A percentile compares a stretch with the other conserved stretches of the same genome.
Conservation (phyloP, 2,113 vertebrate genomes). For the Guaruba guarouba region DNA sequence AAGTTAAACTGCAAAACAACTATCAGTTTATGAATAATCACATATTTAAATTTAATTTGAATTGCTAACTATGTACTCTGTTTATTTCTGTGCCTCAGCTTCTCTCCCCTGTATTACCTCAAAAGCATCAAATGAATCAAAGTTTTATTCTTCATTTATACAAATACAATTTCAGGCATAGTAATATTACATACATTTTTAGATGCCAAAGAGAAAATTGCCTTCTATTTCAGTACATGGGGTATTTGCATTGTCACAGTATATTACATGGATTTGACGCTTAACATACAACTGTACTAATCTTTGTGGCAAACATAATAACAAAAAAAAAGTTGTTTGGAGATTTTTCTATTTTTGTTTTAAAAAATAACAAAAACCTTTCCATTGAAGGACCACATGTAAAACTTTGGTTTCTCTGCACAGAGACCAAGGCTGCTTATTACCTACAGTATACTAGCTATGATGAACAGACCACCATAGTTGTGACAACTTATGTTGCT, state of each 20-base stretch:
- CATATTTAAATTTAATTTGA: not conserved
- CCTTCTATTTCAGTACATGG: constrained; percentile 56
- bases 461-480: constrained; percentile 94
- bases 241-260: constrained; percentile 72
- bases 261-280: constrained; percentile 46
- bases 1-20: not conserved
- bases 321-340: constrained; percentile 70
- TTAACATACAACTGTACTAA: constrained; percentile 62
- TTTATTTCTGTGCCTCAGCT: not conserved
- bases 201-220: not conserved
- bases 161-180: not conserved
- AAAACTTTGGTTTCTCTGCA: constrained; percentile 75
- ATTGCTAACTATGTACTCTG: not conserved
- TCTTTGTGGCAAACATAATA: constrained; percentile 68
- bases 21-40: not conserved
- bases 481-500: constrained; percentile 90
- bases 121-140: not conserved
- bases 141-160: not conserved
- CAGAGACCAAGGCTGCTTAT: constrained; percentile 84
- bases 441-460: constrained; percentile 78
- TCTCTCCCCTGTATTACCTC: not conserved
- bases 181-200: not conserved
- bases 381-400: constrained; percentile 41
- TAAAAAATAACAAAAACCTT: constrained; percentile 41
- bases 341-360: constrained; percentile 67